These are phyloP conservation scores for Tautogolabrus adspersus DNA, from an alignment of 2,113 vertebrate species.

Conservation along the genomic window DNA sequence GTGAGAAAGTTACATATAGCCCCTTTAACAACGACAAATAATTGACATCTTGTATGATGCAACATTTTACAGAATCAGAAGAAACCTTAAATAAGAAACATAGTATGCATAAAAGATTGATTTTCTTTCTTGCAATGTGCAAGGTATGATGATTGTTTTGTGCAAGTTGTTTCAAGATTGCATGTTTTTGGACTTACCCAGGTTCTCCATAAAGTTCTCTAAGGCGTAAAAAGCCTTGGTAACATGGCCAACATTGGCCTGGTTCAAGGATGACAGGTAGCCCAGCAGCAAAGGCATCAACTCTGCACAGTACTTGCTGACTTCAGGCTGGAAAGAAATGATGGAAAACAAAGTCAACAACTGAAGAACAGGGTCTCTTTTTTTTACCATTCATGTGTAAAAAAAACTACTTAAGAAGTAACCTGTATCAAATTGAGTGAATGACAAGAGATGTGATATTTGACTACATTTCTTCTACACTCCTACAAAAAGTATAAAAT, in stretches of 20 bases:
- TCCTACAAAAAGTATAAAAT: no score
- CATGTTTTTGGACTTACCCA: conserved; percentile 80
- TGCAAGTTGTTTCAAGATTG: neutral
- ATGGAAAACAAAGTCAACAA: neutral
- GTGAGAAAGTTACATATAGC: no score
- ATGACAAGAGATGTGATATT: no score
- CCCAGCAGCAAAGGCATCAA: conserved; percentile 89
- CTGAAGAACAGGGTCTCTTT: neutral
- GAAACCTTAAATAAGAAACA: neutral
- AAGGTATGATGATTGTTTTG: neutral
- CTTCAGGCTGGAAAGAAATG: conserved; percentile 83
- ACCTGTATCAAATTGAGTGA: no score
- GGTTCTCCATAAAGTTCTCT: conserved; percentile 92
- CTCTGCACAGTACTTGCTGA: conserved; percentile 86
- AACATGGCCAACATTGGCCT: conserved; percentile 84
- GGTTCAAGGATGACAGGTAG: conserved; percentile 87
- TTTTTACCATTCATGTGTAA: no score
- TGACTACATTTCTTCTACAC: no score
- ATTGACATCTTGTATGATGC: no score
- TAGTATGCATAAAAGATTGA: neutral
- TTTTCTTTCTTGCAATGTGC: neutral
- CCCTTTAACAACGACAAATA: no score
- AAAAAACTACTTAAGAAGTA: no score
- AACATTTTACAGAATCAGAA: neutral
- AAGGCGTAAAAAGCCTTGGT: conserved; percentile 92